These are phyloP conservation scores for Heliornis fulica DNA, from an alignment of 2,113 vertebrate species.

Conservation along the genomic window DNA sequence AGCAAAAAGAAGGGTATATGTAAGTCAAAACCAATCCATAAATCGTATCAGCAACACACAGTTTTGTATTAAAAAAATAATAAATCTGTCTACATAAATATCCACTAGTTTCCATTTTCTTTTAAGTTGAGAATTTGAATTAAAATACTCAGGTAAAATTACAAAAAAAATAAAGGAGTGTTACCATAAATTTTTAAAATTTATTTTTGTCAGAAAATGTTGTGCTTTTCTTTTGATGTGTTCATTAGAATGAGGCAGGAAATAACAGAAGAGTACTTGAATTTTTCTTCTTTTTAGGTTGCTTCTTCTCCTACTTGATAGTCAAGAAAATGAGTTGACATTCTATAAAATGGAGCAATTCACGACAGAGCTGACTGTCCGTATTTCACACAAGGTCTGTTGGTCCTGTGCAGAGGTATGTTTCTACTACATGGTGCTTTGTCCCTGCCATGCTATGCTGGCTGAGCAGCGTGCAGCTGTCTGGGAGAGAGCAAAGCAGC, in stretches of 20 bases:
- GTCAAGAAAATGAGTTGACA: too few species aligned
- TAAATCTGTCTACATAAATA: neutral
- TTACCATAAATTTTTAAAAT: neutral
- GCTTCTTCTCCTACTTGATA: neutral
- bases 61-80: neutral
- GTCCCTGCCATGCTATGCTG: fast-evolving
- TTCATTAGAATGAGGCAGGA: neutral
- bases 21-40: neutral
- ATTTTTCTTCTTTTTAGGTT: neutral
- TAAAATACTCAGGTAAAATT: neutral
- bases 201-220: neutral
- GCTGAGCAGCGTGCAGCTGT: neutral
- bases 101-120: too few species aligned
- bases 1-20: neutral
- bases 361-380: too few species aligned
- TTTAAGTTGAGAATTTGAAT: neutral
- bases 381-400: neutral
- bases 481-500: conserved; percentile 65
- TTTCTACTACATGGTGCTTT: fast-evolving
- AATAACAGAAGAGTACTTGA: neutral
- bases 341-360: too few species aligned
- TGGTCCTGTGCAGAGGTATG: fast-evolving
- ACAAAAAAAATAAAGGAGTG: neutral
- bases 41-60: neutral
- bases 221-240: neutral